Evolutionary conservation across 2,888 invertebrate species (phyloP).

Genomic region (Drosophila falleni): DNA sequence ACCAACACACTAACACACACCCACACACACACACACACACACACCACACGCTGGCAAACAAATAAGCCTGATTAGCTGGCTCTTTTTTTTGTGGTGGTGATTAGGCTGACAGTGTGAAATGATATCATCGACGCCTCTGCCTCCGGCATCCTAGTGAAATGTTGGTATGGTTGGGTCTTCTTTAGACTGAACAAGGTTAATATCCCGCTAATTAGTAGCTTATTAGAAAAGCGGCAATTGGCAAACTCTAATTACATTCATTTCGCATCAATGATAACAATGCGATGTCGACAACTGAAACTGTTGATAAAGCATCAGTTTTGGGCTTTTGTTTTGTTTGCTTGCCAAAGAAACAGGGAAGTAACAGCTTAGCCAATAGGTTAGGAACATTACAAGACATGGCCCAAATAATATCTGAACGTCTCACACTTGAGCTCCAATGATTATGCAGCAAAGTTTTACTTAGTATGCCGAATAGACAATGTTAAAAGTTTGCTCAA

Average conservation of each 20-base stretch:
- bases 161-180: slow-evolving; percentile 25
- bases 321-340: slow-evolving; percentile 16
- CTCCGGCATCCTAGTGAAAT: slow-evolving; percentile 9
- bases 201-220: slow-evolving; percentile 71
- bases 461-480: slow-evolving; percentile 71
- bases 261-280: slow-evolving; percentile 75
- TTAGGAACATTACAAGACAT: not conserved
- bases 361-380: slow-evolving; percentile 1
- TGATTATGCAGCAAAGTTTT: slow-evolving; percentile 67
- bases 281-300: slow-evolving; percentile 34
- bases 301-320: slow-evolving; percentile 43
- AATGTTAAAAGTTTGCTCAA: slow-evolving; percentile 79
- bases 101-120: slow-evolving; percentile 42
- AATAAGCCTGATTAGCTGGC: slow-evolving; percentile 76
- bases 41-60: slow-evolving; percentile 48
- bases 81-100: slow-evolving; percentile 37
- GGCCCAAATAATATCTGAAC: slow-evolving; percentile 22
- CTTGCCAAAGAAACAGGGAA: slow-evolving; percentile 11
- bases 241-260: slow-evolving; percentile 73
- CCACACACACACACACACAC: no score
- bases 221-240: slow-evolving; percentile 69
- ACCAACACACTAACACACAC: slow-evolving; percentile 24
- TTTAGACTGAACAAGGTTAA: slow-evolving; percentile 40
- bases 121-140: slow-evolving; percentile 56
- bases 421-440: slow-evolving; percentile 52